Conservation (phyloP, 2,797 vertebrate species). For the Mycteria americana region DNA sequence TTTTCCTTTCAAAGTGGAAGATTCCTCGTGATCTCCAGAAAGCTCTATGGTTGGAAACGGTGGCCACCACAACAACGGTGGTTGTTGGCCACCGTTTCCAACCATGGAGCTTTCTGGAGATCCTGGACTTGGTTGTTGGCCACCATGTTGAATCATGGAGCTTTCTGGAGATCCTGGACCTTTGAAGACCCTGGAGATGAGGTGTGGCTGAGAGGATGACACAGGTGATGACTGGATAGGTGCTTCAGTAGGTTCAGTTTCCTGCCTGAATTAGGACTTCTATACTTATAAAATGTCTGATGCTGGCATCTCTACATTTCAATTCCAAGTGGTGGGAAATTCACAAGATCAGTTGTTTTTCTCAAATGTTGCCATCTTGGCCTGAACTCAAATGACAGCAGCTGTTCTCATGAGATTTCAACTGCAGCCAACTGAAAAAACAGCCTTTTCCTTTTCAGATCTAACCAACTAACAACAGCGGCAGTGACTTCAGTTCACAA, state of each 20-base stretch:
- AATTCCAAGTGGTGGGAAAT: conserved; percentile 52
- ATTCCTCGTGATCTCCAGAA: not conserved
- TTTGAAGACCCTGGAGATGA: not conserved
- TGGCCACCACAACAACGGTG: accelerated
- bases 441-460: conserved; percentile 35
- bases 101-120: not conserved
- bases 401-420: conserved; percentile 61
- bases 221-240: not conserved
- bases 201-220: not conserved
- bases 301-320: conserved; percentile 12
- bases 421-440: conserved; percentile 48
- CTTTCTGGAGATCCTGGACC: not conserved
- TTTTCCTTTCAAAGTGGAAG: not conserved
- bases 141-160: not conserved
- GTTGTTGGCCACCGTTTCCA: not conserved
- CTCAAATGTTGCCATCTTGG: conserved; percentile 58
- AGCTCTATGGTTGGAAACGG: not conserved
- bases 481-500: not conserved
- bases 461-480: not conserved
- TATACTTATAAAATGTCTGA: not conserved
- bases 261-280: not conserved
- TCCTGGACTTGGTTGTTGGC: not conserved
- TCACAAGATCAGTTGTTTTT: conserved; percentile 62
- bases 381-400: conserved; percentile 65
- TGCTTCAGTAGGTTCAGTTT: not conserved